Base-by-base conservation (phyloP, 2,113 vertebrate species). In the Ranitomeya imitator region DNA sequence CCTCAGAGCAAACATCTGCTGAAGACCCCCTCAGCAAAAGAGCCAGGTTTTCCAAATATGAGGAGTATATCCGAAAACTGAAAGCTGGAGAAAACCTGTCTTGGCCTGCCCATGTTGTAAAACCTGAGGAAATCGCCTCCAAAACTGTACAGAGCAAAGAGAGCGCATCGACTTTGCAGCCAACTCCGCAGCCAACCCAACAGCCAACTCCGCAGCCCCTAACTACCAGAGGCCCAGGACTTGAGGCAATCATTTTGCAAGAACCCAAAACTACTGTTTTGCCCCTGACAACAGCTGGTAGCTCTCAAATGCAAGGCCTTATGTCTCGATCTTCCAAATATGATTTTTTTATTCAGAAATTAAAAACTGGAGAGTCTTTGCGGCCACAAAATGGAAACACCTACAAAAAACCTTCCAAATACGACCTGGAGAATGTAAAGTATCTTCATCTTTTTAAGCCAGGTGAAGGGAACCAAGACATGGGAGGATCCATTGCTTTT, bases 401-500 rank as follows among this genome's bases (percentile, higher is more conserved):
- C 61, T 99, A 99, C 92, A 99, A 98, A 94, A 96, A 98, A 90
- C 95, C 98, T n/a, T 99, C 98, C 88, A 99, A 99, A 92, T 99
- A 99, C 1, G 98, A 99, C 94, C 94, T 99, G 88, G 98, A 99
- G 90, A 99, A 99, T 0, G 97, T 99, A 92, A 99, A 98, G 92
- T 99, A 97, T 93, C 94, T 99, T 92, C 98, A 99, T 91, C 97
- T 99, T 86, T 99, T 99, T 93, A 99, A 99, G 90, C 98, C 98
- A 0, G 98, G 98, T 0, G 98, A 99, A 91, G 98, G 98, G 61
- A 98, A 93, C 94, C 97, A 96, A 0, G 97, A 99, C 92, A 99
- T 99, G 98, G 98, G 98, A 8, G 98, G 98, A 7, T 97, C 98
- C 92, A 99, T 99, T 0, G 98, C 98, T 90, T 99, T 98, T 94